These are phyloP conservation scores for Gallinago undulata DNA, from an alignment of 2,113 vertebrate species.

Conservation along the genomic window DNA sequence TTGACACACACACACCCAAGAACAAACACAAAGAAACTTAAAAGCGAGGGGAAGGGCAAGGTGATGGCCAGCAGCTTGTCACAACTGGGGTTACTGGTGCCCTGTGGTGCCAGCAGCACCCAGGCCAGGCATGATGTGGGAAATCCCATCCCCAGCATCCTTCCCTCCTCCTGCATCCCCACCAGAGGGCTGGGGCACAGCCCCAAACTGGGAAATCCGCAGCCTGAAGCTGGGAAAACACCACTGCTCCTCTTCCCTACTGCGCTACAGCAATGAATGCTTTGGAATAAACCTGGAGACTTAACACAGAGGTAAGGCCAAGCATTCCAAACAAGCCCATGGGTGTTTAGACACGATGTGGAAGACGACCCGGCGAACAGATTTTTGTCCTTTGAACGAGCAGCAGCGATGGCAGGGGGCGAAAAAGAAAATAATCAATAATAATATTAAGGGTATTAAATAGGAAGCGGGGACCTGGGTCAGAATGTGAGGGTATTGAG, in stretches of 20 bases:
- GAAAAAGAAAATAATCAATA: too few species aligned
- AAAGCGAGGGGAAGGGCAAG: background rate
- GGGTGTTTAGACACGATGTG: background rate
- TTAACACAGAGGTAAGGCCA: accelerated
- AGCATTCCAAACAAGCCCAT: background rate
- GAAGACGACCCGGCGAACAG: accelerated
- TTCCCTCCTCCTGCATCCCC: background rate
- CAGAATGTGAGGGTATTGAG: background rate
- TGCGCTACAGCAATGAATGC: accelerated
- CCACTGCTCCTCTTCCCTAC: accelerated
- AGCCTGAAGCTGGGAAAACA: too few species aligned
- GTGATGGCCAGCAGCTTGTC: background rate
- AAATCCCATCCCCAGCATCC: accelerated
- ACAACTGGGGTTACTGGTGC: background rate
- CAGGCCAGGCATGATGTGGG: accelerated
- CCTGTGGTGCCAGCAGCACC: background rate
- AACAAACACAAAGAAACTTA: background rate
- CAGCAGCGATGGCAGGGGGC: background rate
- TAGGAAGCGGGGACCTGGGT: background rate
- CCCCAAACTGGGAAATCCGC: background rate
- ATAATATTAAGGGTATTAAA: background rate
- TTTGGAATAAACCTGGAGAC: background rate
- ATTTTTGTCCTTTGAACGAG: background rate
- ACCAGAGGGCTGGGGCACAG: accelerated
- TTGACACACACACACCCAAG: background rate